Evolutionary conservation across 2,113 vertebrate genomes (phyloP), one percentile per base, ranked within the genome.

Genomic region (Calyptommatus sinebrachiatus): DNA sequence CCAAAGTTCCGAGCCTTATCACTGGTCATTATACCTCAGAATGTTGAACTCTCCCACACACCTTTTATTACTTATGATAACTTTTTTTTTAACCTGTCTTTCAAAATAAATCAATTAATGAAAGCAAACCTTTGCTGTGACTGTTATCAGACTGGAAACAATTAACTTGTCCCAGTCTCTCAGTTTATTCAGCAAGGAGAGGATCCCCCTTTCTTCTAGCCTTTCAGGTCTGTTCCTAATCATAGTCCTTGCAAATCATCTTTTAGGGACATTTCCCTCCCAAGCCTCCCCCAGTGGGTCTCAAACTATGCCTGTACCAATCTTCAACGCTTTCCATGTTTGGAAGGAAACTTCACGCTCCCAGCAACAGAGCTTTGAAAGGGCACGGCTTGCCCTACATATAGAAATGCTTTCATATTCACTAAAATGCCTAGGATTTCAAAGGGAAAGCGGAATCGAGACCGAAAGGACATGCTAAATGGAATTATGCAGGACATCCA

Each of bases 341-440:
- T 69, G 31, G 11, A 69, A 48, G 24, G 24, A 85, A 72, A 4
- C 3, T 35, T 31, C n/a, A 14, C 20, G 14, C 24, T 67, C 77
- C 18, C 1, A 5, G 11, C 35, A 66, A 29, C 46, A 61, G 31
- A 61, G 71, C 61, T 10, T 84, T 26, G 0, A 65, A 84, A 72
- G 35, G 45, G 67, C 74, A 62, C 0, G 1, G 0, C 0, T 61
- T 76, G 80, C 29, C 62, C 73, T 28, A 9, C 0, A 0, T 73
- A 46, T 82, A 60, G 53, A 67, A 73, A 50, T 62, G 76, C 75
- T 84, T 89, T 84, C 46, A 48, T 65, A 80, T 78, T 20, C 26
- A n/a, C 57, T 65, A 45, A 71, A 57, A 50, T 76, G 81, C n/a
- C 73, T 46, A 69, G 45, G 29, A 78, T 84, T 87, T 80, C 76